phyloP scores from a whole-genome alignment of 2,888 invertebrate species.

The Pyrgus malvae region DNA sequence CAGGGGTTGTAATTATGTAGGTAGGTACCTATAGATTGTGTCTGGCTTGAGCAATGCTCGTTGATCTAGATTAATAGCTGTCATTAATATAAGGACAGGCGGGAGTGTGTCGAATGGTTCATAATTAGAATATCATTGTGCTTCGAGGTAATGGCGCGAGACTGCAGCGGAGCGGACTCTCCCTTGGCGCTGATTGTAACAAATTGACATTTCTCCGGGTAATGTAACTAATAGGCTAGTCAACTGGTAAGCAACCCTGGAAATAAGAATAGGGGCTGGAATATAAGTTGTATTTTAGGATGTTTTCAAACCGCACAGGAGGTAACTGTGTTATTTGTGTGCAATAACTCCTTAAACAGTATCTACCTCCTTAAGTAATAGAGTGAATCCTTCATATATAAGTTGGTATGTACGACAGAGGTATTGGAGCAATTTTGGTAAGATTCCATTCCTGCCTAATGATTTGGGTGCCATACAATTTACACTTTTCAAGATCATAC shows the following conservation, averaged over 20 bases:
- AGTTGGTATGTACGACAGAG: too few species aligned
- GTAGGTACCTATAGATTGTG: too few species aligned
- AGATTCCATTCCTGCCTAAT: too few species aligned
- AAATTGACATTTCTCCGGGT: conserved; percentile 72
- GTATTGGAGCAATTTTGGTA: too few species aligned
- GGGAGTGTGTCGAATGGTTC: conserved; percentile 72
- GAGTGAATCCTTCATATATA: too few species aligned
- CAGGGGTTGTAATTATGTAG: not conserved
- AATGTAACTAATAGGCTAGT: conserved; percentile 50
- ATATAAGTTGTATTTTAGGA: conserved; percentile 49
- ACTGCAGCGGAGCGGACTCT: conserved; percentile 46
- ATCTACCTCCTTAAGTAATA: too few species aligned
- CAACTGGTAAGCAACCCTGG: conserved; percentile 44
- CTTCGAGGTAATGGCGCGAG: conserved; percentile 62
- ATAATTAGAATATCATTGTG: conserved; percentile 78
- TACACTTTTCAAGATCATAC: too few species aligned
- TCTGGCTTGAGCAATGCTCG: conserved; percentile 4
- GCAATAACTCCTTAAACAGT: too few species aligned
- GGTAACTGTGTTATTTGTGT: too few species aligned
- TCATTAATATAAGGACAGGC: conserved; percentile 48
- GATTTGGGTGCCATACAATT: too few species aligned
- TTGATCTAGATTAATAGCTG: conserved; percentile 58
- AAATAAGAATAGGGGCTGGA: conserved; percentile 54
- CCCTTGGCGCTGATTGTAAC: conserved; percentile 69
- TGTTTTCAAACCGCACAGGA: too few species aligned